Percentiles rank a stretch among this genome's conserved stretches.
These are phyloP conservation scores for Cirrhinus mrigala DNA, from an alignment of 2,797 vertebrate genomes.

Conservation along the genomic window DNA sequence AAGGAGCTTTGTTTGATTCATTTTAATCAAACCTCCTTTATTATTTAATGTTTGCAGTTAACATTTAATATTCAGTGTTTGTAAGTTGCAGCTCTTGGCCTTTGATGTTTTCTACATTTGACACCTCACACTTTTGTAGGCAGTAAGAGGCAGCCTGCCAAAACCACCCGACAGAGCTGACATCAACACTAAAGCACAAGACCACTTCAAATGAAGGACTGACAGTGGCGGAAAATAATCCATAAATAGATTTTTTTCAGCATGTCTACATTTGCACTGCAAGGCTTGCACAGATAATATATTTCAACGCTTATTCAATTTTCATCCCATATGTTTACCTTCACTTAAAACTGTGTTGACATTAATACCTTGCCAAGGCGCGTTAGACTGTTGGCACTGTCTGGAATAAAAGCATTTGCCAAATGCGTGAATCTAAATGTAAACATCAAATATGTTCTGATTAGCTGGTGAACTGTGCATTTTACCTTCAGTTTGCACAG, in stretches of 20 bases:
- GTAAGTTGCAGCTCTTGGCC: neutral
- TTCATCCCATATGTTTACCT: neutral
- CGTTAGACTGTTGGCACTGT: neutral
- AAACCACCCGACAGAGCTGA: neutral
- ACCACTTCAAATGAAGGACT: neutral
- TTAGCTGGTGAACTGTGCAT: neutral
- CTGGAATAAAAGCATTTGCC: neutral
- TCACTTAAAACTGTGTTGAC: neutral
- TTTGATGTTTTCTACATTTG: neutral
- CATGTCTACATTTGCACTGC: neutral
- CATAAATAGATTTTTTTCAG: neutral
- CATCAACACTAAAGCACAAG: neutral
- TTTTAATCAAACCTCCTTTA: neutral
- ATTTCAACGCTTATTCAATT: neutral
- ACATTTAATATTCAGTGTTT: neutral
- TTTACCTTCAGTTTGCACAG: neutral
- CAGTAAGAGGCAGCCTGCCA: neutral
- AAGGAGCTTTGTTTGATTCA: neutral
- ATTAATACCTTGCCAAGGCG: neutral
- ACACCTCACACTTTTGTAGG: neutral
- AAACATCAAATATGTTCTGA: neutral
- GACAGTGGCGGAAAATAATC: neutral
- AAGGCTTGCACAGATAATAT: neutral
- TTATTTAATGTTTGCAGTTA: neutral
- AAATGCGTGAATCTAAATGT: neutral